Evolutionary conservation across 2,888 invertebrate genomes (phyloP).

Genomic region (Lottia gigantea): DNA sequence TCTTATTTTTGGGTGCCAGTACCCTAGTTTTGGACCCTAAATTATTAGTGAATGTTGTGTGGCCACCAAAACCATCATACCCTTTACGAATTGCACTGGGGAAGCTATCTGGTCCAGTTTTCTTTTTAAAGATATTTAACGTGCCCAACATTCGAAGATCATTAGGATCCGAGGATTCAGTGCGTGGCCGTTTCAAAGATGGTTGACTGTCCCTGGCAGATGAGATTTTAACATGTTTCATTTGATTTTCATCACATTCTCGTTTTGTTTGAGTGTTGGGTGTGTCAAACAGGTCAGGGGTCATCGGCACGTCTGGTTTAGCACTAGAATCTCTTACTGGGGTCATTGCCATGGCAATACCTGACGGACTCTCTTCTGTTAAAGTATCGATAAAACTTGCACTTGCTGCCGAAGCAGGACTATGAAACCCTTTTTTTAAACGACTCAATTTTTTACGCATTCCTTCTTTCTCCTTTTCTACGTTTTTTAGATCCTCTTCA

Average conservation of each 20-base stretch:
- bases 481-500: slow-evolving; percentile 49
- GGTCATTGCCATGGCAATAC: slow-evolving; percentile 37
- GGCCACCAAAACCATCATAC: slow-evolving; percentile 57
- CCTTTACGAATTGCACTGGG: slow-evolving; percentile 48
- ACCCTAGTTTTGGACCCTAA: slow-evolving; percentile 22
- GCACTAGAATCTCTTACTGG: neutral
- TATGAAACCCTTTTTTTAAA: slow-evolving; percentile 36
- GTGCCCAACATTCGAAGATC: slow-evolving; percentile 29
- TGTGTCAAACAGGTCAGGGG: slow-evolving; percentile 32
- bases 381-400: slow-evolving; percentile 46
- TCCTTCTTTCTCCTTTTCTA: slow-evolving; percentile 45
- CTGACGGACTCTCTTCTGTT: slow-evolving; percentile 42
- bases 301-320: neutral
- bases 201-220: slow-evolving; percentile 40
- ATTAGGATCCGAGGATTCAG: slow-evolving; percentile 29
- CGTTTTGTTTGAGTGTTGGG: slow-evolving; percentile 26
- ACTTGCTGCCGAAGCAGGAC: slow-evolving; percentile 37
- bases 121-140: slow-evolving; percentile 55
- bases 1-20: neutral
- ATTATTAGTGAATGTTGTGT: slow-evolving; percentile 47
- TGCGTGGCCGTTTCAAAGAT: slow-evolving; percentile 28
- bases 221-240: slow-evolving; percentile 46
- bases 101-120: slow-evolving; percentile 29
- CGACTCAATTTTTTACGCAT: slow-evolving; percentile 38
- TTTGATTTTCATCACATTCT: slow-evolving; percentile 38